Percentiles rank a stretch among this genome's conserved stretches.
phyloP scores from a whole-genome alignment of 2,888 invertebrate genomes.

The Erebia palarica region DNA sequence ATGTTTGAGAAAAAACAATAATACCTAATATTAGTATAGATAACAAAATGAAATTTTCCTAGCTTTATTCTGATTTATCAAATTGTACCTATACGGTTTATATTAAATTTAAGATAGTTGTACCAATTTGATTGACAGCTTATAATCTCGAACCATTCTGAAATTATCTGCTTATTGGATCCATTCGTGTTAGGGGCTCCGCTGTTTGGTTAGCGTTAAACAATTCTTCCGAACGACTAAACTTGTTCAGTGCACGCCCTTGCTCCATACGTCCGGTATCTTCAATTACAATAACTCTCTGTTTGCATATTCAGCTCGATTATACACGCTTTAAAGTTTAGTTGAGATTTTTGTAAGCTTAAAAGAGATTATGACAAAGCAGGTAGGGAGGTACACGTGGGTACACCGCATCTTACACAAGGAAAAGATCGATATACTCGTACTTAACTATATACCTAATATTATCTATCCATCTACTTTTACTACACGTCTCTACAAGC shows the following conservation, averaged over 20 bases:
- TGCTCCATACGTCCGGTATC: conserved; percentile 61
- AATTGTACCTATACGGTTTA: background rate
- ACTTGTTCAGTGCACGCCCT: conserved; percentile 66
- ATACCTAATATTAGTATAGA: no score
- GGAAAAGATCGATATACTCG: no score
- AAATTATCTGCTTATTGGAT: conserved; percentile 80
- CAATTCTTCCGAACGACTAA: conserved; percentile 78
- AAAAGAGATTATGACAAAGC: conserved; percentile 14
- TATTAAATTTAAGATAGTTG: background rate
- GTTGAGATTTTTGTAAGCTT: conserved; percentile 33
- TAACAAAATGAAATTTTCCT: no score
- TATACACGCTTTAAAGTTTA: conserved; percentile 68
- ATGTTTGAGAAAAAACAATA: no score
- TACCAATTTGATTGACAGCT: conserved; percentile 68
- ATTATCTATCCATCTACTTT: no score
- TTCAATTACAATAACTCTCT: conserved; percentile 57
- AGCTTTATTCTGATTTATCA: no score
- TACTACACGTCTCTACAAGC: no score
- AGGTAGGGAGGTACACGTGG: no score
- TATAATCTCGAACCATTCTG: conserved; percentile 62
- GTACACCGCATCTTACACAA: background rate
- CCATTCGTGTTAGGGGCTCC: conserved; percentile 66
- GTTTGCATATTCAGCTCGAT: conserved; percentile 74
- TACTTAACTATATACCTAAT: no score
- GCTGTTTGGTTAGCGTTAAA: conserved; percentile 81